Conservation (phyloP, 2,888 invertebrate species). For the Druceiella hillmani region DNA sequence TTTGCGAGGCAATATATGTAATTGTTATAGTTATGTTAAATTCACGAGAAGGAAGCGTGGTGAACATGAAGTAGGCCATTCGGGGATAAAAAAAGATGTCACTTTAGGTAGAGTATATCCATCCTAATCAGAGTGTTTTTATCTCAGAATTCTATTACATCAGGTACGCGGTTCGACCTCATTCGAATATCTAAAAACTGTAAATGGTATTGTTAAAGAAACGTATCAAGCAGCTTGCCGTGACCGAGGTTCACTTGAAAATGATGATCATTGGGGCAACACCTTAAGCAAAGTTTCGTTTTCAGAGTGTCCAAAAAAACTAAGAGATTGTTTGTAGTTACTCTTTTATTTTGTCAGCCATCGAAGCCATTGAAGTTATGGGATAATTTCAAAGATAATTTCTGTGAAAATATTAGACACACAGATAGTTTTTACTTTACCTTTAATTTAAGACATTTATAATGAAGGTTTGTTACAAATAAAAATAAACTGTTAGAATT, state of each 20-base stretch:
- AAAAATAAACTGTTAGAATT: no score
- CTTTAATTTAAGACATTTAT: constrained; percentile 10
- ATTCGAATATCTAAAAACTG: constrained; percentile 22
- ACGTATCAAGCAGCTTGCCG: constrained; percentile 20
- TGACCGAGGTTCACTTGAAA: constrained; percentile 21
- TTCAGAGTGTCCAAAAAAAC: no score
- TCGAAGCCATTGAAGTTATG: constrained; percentile 20
- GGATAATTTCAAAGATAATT: constrained; percentile 13
- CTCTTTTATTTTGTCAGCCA: constrained; percentile 22
- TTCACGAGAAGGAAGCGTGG: constrained; percentile 17
- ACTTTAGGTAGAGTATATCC: constrained; percentile 26
- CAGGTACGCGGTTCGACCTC: constrained; percentile 25
- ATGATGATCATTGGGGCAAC: constrained; percentile 22
- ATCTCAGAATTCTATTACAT: constrained; percentile 25
- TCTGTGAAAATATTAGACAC: constrained; percentile 17
- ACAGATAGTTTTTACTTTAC: constrained; percentile 7
- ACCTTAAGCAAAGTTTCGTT: constrained; percentile 17
- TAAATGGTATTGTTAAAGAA: constrained; percentile 23
- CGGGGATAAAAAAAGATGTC: constrained; percentile 21
- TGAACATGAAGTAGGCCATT: constrained; percentile 18
- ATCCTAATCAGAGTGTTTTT: constrained; percentile 22
- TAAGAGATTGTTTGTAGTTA: no score
- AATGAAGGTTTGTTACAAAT: no score
- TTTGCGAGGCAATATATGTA: no score
- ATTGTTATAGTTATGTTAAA: no score